Evolutionary conservation across 2,113 vertebrate species (phyloP).

Genomic region (Ictidomys tridecemlineatus): DNA sequence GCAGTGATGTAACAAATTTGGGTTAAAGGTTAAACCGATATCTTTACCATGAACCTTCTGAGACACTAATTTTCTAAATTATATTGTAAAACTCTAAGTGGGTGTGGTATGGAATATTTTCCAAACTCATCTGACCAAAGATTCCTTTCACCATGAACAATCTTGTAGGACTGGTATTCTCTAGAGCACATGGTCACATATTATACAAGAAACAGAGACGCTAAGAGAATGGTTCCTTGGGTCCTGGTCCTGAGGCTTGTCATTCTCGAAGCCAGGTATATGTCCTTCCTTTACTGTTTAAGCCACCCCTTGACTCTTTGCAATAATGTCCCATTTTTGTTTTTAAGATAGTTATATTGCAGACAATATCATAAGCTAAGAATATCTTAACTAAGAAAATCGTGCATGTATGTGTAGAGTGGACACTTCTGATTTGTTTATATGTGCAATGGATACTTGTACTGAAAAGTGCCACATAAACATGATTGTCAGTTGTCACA

Average conservation of each 20-base stretch:
- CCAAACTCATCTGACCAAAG: not conserved
- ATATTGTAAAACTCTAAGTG: not conserved
- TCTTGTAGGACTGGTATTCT: not conserved
- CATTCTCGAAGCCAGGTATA: not conserved
- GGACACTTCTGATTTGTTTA: not conserved
- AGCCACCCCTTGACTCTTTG: not conserved
- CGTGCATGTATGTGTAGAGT: not conserved
- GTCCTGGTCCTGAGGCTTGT: not conserved
- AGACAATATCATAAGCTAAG: not conserved
- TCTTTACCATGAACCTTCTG: not conserved
- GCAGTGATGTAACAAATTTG: not conserved
- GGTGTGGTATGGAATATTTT: not conserved
- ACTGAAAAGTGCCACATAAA: not conserved
- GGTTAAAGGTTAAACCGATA: not conserved
- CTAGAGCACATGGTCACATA: accelerated
- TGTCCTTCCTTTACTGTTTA: not conserved
- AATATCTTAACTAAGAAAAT: not conserved
- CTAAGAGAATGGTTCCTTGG: not conserved
- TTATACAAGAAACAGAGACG: not conserved
- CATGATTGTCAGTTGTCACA: not conserved
- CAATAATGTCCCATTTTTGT: not conserved
- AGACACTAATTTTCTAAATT: not conserved
- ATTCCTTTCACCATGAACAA: not conserved
- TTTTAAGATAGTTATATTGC: not conserved
- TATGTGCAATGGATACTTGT: not conserved